Base-by-base conservation (phyloP, 2,113 vertebrate species). In the Ariopsis seemanni region DNA sequence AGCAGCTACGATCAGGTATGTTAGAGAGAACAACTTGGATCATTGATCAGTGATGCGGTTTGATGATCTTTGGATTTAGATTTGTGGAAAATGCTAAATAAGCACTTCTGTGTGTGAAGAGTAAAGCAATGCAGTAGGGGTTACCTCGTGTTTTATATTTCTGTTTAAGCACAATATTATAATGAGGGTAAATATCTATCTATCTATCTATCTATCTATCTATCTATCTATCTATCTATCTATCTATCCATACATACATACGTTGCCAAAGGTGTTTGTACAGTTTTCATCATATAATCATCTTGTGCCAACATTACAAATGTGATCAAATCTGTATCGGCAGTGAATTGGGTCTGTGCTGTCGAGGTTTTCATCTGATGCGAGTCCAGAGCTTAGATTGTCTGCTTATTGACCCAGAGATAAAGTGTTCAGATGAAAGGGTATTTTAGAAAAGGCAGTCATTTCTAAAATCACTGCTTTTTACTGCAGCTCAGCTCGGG, bases 1-100 rank as follows among this genome's bases (percentile, higher is more conserved):
- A 99, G 83, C 98, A 99, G 84, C 97, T 99, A 89, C 95, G 97
- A 90, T 99, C 98, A 94, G 98, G 98, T 99, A 94, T 88, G 4
- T 62, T 34, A 4, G 2, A 55, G 12, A 60, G 22, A 22, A 7
- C 34, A 48, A 22, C 67, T 71, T 25, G 0, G 25, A 67, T 10
- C 82, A 65, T 50, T 53, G 22, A 20, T 15, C 18, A 71, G n/a
- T 30, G 27, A 30, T 18, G 30, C 2, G 15, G 27, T 7, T 34
- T 71, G 30, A 77, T 15, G 22, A 78, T 75, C 42, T 52, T 0
- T 25, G 42, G 48, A 48, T 52, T 72, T 25, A 77, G 20, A 77
- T n/a, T 77, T 6, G 42, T 6, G 11, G 18, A 53, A 77, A 25
- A 25, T 53, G 74, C 22, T 78, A n/a, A 75, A 75, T 50, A 52